Conservation (phyloP, 2,888 invertebrate genomes). For the Leptura quadrifasciata region DNA sequence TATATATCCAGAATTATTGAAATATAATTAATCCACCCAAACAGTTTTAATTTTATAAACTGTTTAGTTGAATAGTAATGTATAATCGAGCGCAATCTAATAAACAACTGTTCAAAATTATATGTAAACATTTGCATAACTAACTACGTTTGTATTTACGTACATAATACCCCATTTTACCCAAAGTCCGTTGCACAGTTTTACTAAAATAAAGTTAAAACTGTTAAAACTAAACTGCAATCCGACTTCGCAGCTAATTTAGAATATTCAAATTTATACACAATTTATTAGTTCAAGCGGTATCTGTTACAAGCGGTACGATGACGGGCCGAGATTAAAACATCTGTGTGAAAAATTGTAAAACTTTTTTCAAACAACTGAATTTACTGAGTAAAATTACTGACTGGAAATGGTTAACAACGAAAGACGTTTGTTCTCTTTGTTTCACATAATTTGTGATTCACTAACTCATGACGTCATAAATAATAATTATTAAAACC, state of each 20-base stretch:
- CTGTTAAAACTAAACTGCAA: constrained; percentile 1
- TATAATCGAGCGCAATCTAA: background rate
- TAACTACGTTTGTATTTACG: constrained; percentile 2
- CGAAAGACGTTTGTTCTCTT: too few relatives aligned
- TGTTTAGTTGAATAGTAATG: background rate
- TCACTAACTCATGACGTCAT: too few relatives aligned
- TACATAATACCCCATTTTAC: background rate
- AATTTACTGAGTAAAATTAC: too few relatives aligned
- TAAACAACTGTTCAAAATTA: constrained; percentile 18
- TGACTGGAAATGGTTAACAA: too few relatives aligned
- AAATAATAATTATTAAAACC: too few relatives aligned
- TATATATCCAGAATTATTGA: background rate
- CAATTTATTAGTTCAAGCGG: background rate
- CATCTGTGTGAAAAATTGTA: too few relatives aligned
- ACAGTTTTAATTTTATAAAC: background rate
- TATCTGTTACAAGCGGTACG: too few relatives aligned
- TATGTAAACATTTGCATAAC: constrained; percentile 22
- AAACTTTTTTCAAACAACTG: too few relatives aligned
- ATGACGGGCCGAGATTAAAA: too few relatives aligned
- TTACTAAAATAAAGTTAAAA: constrained; percentile 12
- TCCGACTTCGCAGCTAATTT: constrained; percentile 1
- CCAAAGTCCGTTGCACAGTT: background rate
- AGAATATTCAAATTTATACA: background rate
- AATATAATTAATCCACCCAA: background rate
- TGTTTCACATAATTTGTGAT: too few relatives aligned